Conservation (phyloP, 53 echinoderm and acorn worm genomes). For the Paracentrotus lividus region DNA sequence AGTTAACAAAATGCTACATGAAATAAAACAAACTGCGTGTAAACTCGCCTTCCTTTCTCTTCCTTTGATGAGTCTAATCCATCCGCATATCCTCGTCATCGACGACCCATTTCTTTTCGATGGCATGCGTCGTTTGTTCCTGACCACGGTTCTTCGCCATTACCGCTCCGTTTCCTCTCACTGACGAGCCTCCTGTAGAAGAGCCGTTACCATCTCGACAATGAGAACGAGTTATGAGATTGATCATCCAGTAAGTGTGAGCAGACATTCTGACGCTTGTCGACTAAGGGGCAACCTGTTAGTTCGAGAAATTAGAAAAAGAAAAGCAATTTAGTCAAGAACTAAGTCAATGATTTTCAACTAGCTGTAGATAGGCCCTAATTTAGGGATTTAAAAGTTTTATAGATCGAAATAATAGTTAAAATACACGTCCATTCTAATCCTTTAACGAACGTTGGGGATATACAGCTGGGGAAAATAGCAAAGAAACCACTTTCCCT, state of each 20-base stretch:
- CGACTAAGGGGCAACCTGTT: slow-evolving; percentile 33
- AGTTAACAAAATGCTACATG: too few species aligned
- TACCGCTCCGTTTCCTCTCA: slow-evolving; percentile 47
- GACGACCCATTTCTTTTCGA: background rate
- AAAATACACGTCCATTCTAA: too few species aligned
- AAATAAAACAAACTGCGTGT: background rate
- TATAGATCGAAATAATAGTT: too few species aligned
- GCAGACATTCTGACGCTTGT: background rate
- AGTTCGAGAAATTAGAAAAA: too few species aligned
- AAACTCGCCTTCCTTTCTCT: background rate
- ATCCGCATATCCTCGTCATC: slow-evolving; percentile 45
- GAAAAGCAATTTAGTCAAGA: too few species aligned
- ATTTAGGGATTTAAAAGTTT: too few species aligned
- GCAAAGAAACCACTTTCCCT: too few species aligned
- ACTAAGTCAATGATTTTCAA: too few species aligned
- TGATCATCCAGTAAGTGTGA: slow-evolving; percentile 84
- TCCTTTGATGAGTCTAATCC: background rate
- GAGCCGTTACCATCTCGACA: slow-evolving; percentile 64
- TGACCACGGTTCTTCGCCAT: background rate
- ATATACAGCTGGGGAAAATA: too few species aligned
- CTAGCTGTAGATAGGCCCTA: too few species aligned
- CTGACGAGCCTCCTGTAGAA: slow-evolving; percentile 7
- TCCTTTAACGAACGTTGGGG: too few species aligned
- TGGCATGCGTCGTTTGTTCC: background rate
- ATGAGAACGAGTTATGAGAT: slow-evolving; percentile 68